Base-by-base conservation (phyloP, 2,797 vertebrate species). In the Choloepus didactylus region DNA sequence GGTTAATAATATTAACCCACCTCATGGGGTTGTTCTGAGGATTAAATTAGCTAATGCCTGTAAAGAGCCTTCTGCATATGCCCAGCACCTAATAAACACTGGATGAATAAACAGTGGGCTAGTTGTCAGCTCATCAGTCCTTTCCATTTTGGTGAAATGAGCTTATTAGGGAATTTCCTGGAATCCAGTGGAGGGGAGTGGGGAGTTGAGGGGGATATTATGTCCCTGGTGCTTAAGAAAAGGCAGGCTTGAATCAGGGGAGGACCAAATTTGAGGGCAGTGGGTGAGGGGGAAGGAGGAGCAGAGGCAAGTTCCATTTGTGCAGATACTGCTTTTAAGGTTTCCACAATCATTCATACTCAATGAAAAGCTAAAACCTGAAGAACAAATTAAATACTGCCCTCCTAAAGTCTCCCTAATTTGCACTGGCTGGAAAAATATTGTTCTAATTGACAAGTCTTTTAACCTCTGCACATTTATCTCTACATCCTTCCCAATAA, bases 131-230 rank as follows among this genome's bases (percentile, higher is more conserved):
- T 83, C 66, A 89, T 70, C 38, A 19, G 14, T 59, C 49, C 84
- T 83, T 56, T 69, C 76, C 4, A 69, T 89, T 82, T 81, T 80
- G 31, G 38, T 86, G 69, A 92, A 94, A 88, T 64, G 35, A 79
- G 38, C 80, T 89, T 94, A 76, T 86, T 29, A 35, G 83, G 92
- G 54, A 64, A 66, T 70, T 92, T 73, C 9, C 64, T 62, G 70
- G 62, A 89, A 92, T 56, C 11, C 35, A 82, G 10, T 51, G 3
- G 6, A 19, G 12, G 27, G 29, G 15, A 3, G 41, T 44, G 44
- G 44, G 7, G 29, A 18, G 8, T 8, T 11, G 46, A 41, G 35
- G 27, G 8, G 18, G 25, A 0, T 5, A 35, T 35, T 73, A 87
- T 35, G 6, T n/a, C 35, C 29, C 60, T 29, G 14, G 8, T 29